Base-by-base conservation (phyloP, 64 coral and sea anemone genomes). In the Platygyra sinensis region DNA sequence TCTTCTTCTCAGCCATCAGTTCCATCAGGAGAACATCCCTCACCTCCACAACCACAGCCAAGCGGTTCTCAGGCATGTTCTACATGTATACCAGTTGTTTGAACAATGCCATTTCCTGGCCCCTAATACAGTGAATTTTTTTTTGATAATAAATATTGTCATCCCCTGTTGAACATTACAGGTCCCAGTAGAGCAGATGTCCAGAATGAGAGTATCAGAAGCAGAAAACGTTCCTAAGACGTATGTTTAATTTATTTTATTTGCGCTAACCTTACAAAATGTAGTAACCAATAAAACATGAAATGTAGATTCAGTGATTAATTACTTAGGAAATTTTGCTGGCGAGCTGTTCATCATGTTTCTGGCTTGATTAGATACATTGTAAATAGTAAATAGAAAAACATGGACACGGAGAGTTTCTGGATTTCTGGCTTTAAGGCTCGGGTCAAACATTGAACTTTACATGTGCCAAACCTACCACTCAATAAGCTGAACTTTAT, bases 101-200 rank as follows among this genome's bases (percentile, higher is more conserved):
- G 60, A 22, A 3, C 20, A 62, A 18, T 4, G 12, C 20, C 15
- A 62, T 15, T 65, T 8, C 6, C 18, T 65, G 17, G 24, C 18
- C 7, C 24, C 24, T 65, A 10, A 8, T 19, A 65, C 6, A 24
- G 62, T 65, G 20, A 20, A 7, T 0, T 15, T 1, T 31, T n/a
- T 63, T 11, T 16, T n/a, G n/a, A n/a, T n/a, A n/a, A n/a, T n/a
- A n/a, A 51, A n/a, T 87, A 17, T 59, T 36, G 61, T 28, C 36
- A 52, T 52, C 20, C 52, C 28, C 30, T 33, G 27, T 86, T 67
- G 42, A 46, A 25, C 2, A 39, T 65, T 30, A 22, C 52, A 90
- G 88, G 77, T 72, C 12, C 88, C 88, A 19, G 24, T 30, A 72
- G 64, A 51, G 36, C 63, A 79, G 54, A 90, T 90, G 88, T 65